Base-by-base conservation (phyloP, 2,888 invertebrate species). In the Lacanobia oleracea region DNA sequence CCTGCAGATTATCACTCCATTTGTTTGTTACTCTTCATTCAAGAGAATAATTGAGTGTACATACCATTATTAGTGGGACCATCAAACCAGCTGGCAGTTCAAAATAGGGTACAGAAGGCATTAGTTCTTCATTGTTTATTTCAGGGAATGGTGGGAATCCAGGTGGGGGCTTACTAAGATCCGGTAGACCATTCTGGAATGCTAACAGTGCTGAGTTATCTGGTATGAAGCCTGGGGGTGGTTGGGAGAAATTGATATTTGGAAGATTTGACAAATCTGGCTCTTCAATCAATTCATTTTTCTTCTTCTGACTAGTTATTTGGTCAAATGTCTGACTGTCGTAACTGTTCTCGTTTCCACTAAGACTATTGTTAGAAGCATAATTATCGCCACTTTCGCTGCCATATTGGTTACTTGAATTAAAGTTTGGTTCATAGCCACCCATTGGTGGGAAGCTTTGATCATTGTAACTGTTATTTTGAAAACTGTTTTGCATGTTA, bases 31-130 rank as follows among this genome's bases (percentile, higher is more conserved):
- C 50, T 43, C 60, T 57, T 59, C 51, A 70, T 33, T 54, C n/a
- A 64, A 43, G 16, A 43, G 50, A 63, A 69, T 66, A 61, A 72
- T 57, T 51, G 27, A 67, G 57, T 57, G 51, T 56, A 67, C 88
- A 92, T 94, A 98, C 98, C 97, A 98, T 98, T 75, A 99, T 98
- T 18, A 99, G 97, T n/a, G 99, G 99, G 72, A 99, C 99, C 98
- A 99, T 99, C 27, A 99, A 96, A 59, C 99, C 99, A 69, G 99
- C 99, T 3, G 99, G 99, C 81, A 99, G 96, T 91, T 99, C 99
- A 92, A 98, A 99, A 93, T 99, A 99, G 64, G 99, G 99, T 86
- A 98, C 98, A 40, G 98, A 98, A 40, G 99, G 99, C 95, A 98
- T 97, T 81, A 98, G 94, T 78, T 98, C 98, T 86, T 98, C 98